phyloP scores from a whole-genome alignment of 1,140 invertebrate genomes.

The Mizuhopecten yessoensis region DNA sequence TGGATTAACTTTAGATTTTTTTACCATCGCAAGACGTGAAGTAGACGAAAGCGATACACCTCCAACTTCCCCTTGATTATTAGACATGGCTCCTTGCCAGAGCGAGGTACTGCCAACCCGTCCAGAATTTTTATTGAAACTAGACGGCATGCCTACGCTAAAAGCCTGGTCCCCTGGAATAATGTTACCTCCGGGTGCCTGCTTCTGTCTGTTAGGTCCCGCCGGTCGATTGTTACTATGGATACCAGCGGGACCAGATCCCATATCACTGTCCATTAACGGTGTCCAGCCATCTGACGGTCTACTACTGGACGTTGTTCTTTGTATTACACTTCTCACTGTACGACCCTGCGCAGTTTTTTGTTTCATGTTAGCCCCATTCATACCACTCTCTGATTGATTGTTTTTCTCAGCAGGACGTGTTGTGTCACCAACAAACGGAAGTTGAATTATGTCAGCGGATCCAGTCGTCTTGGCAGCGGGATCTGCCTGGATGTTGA shows the following conservation, averaged over 20 bases:
- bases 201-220: not conserved
- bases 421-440: not conserved
- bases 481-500: not conserved
- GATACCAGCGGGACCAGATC: too few species aligned
- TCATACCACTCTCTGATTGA: not conserved
- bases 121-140: not conserved
- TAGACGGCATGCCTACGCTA: not conserved
- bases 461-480: not conserved
- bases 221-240: not conserved
- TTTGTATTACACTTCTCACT: not conserved
- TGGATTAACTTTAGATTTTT: not conserved
- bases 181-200: not conserved
- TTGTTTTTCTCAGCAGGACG: not conserved
- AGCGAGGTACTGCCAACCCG: not conserved
- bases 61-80: not conserved
- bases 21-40: not conserved
- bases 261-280: not conserved
- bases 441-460: not conserved
- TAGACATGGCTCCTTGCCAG: constrained; percentile 5
- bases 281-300: not conserved
- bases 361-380: too few species aligned
- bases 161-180: not conserved
- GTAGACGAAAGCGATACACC: not conserved
- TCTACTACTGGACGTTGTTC: not conserved
- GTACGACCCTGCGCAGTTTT: not conserved